Percentiles rank a stretch among this genome's conserved stretches.
Conservation (phyloP, 2,113 vertebrate genomes). For the Microcebus tavaratra region DNA sequence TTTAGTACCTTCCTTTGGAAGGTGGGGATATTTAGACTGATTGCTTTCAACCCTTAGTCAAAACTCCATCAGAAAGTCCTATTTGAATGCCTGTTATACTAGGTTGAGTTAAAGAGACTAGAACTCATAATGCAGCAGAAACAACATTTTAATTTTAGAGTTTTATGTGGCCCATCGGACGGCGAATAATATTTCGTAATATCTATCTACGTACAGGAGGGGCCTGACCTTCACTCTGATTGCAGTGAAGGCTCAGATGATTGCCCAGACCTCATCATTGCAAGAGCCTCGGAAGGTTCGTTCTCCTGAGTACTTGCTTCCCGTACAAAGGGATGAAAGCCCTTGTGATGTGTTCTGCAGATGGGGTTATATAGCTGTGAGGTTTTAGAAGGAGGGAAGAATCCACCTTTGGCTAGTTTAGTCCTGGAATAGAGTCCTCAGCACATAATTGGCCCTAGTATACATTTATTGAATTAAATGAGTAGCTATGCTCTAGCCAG, state of each 20-base stretch:
- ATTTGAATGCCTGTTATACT: not conserved
- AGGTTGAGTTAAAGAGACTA: not conserved
- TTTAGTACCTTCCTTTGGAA: not conserved
- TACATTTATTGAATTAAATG: not conserved
- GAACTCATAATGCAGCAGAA: not conserved
- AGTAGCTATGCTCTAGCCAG: too few species aligned
- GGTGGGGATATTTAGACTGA: not conserved
- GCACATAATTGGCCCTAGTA: not conserved
- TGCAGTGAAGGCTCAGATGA: not conserved
- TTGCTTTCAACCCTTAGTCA: not conserved
- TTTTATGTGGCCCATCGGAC: not conserved
- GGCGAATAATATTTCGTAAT: not conserved
- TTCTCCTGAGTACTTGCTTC: not conserved
- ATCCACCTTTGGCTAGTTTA: not conserved
- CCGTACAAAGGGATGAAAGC: too few species aligned
- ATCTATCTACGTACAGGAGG: not conserved
- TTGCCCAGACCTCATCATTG: too few species aligned
- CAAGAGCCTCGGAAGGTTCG: not conserved
- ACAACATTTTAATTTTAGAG: not conserved
- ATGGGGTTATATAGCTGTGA: not conserved
- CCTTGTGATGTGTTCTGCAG: too few species aligned
- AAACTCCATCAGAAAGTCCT: not conserved
- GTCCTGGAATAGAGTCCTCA: not conserved
- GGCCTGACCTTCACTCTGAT: not conserved
- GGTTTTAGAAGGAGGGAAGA: not conserved